A percentile compares a stretch with the other conserved stretches of the same genome.
These are phyloP conservation scores for Papilio demoleus DNA, from an alignment of 2,888 invertebrate genomes.

Conservation along the genomic window DNA sequence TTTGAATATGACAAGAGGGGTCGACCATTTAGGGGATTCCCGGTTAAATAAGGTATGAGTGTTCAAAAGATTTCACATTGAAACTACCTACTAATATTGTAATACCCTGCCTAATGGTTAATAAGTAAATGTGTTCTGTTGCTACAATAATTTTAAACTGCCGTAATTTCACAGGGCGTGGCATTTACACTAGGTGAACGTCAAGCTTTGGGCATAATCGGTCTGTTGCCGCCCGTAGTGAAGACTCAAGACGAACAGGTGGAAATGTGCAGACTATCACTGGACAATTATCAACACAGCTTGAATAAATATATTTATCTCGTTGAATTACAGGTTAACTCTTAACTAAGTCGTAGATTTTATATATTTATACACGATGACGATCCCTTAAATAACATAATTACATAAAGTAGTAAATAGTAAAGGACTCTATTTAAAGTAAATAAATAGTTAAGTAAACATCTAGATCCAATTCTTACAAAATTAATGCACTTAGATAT, in stretches of 20 bases:
- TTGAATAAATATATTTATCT: conserved; percentile 98
- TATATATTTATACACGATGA: too few relatives aligned
- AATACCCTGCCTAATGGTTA: too few relatives aligned
- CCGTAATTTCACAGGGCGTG: conserved; percentile 87
- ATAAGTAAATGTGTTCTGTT: too few relatives aligned
- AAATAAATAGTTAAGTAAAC: too few relatives aligned
- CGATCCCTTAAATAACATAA: too few relatives aligned
- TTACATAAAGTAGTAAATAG: too few relatives aligned
- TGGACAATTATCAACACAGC: conserved; percentile 94
- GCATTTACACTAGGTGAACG: conserved; percentile 97
- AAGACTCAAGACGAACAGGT: conserved; percentile 96
- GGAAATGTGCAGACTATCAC: conserved; percentile 94
- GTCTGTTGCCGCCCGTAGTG: conserved; percentile 96
- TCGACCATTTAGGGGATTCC: conserved; percentile 94
- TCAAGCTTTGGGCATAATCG: conserved; percentile 97
- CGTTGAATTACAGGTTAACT: conserved; percentile 90
- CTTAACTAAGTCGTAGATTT: too few relatives aligned
- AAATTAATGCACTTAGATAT: too few relatives aligned
- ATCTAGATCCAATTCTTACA: too few relatives aligned
- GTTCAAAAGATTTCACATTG: background rate
- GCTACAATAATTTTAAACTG: too few relatives aligned
- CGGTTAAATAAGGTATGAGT: conserved; percentile 91
- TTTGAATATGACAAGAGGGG: conserved; percentile 92
- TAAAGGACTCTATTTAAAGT: too few relatives aligned
- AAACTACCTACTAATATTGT: too few relatives aligned